A percentile compares a stretch with the other conserved stretches of the same genome.
These are phyloP conservation scores for Cheiracanthium punctorium DNA, from an alignment of 2,888 invertebrate species.

Conservation along the genomic window DNA sequence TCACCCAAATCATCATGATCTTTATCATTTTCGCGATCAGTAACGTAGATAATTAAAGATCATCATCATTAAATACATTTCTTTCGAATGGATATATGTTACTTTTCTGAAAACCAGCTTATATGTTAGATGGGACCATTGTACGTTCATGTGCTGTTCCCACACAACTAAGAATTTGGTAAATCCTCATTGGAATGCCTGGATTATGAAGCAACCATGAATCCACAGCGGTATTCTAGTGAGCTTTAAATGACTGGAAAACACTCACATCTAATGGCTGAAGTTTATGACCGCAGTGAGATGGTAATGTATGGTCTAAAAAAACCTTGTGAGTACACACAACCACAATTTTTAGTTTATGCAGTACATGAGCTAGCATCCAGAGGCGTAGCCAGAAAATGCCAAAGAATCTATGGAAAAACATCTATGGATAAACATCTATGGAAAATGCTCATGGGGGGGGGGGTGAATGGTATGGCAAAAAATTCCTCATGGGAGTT, in stretches of 20 bases:
- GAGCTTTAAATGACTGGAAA: slow-evolving; percentile 20
- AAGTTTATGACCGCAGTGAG: slow-evolving; percentile 76
- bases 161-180: slow-evolving; percentile 2
- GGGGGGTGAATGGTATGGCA: too few relatives aligned
- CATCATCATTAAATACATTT: slow-evolving; percentile 20
- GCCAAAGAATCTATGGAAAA: too few relatives aligned
- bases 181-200: slow-evolving; percentile 22
- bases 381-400: too few relatives aligned
- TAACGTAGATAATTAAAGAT: slow-evolving; percentile 5
- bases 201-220: slow-evolving; percentile 21
- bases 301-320: slow-evolving; percentile 76
- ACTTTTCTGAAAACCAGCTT: slow-evolving; percentile 13
- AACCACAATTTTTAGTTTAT: too few relatives aligned
- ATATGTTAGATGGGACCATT: slow-evolving; percentile 14
- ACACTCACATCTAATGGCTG: slow-evolving; percentile 74
- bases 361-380: too few relatives aligned
- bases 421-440: too few relatives aligned
- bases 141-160: slow-evolving; percentile 9
- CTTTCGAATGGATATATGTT: slow-evolving; percentile 26
- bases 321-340: too few relatives aligned
- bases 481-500: too few relatives aligned
- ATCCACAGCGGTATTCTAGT: not conserved
- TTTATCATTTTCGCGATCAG: slow-evolving; percentile 6
- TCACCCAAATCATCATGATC: slow-evolving; percentile 9
- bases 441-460: too few relatives aligned